Conservation (phyloP, 53 echinoderm and acorn worm genomes). For the Patiria pectinifera region DNA sequence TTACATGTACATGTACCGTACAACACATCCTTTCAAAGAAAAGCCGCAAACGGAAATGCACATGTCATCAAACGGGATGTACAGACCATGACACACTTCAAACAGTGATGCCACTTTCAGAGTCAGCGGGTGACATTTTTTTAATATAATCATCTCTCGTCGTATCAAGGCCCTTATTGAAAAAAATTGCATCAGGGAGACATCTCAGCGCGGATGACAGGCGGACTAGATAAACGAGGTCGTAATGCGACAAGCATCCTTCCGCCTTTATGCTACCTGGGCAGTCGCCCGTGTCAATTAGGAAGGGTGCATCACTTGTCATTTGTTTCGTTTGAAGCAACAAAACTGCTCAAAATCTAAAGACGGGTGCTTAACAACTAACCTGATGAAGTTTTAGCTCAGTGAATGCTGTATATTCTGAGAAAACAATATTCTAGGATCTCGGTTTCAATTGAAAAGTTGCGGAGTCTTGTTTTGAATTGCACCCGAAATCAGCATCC, state of each 20-base stretch:
- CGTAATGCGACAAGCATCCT: neutral
- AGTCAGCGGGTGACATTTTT: neutral
- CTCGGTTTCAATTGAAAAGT: too few species aligned
- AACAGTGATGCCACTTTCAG: neutral
- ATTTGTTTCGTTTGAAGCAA: too few species aligned
- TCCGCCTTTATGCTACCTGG: neutral
- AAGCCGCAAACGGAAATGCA: neutral
- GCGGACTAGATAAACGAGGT: neutral
- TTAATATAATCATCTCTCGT: conserved; percentile 2
- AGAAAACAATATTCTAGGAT: too few species aligned
- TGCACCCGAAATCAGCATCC: too few species aligned
- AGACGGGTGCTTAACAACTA: too few species aligned
- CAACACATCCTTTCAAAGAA: neutral
- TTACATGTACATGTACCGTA: too few species aligned
- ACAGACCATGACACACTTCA: neutral
- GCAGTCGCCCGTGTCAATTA: neutral
- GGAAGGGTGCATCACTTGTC: too few species aligned
- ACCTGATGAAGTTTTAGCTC: too few species aligned
- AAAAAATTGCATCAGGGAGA: neutral
- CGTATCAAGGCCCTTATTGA: neutral
- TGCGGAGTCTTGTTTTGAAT: too few species aligned
- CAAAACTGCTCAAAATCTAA: too few species aligned
- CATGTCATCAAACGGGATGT: neutral
- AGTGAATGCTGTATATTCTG: too few species aligned
- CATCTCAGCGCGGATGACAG: neutral